Percentiles rank a stretch among this genome's conserved stretches.
Conservation (phyloP, 2,113 vertebrate species). For the Chamaetylas fuelleborni region DNA sequence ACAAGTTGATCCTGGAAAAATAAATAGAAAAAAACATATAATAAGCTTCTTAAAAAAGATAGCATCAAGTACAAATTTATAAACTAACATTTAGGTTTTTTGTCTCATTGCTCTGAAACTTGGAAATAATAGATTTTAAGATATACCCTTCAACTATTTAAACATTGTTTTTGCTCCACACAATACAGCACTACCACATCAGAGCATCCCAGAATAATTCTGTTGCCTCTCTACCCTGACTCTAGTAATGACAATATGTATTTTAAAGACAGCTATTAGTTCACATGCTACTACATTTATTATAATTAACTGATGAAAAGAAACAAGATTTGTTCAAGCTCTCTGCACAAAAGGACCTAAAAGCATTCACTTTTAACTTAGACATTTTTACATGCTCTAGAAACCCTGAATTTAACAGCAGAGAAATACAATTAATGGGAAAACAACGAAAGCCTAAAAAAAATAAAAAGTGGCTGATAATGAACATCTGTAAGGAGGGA, state of each 20-base stretch:
- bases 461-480: not conserved
- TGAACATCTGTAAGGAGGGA: constrained; percentile 20
- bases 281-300: not conserved
- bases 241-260: not conserved
- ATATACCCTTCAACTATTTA: not conserved
- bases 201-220: not conserved
- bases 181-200: not conserved
- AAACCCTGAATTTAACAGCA: not conserved
- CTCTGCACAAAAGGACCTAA: not conserved
- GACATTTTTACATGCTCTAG: not conserved
- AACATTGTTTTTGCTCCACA: not conserved
- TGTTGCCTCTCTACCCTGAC: not conserved
- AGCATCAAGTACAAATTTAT: not conserved
- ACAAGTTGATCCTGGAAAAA: constrained; percentile 88
- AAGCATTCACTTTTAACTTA: not conserved
- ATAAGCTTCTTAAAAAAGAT: not conserved
- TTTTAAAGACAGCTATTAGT: not conserved
- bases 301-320: not conserved
- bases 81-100: not conserved
- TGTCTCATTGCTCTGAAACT: not conserved
- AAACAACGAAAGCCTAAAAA: not conserved
- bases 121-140: not conserved
- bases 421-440: not conserved
- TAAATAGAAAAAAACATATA: not conserved
- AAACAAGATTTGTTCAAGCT: not conserved